Conservation (phyloP, 2,888 invertebrate genomes). For the Coleophora flavipennella region DNA sequence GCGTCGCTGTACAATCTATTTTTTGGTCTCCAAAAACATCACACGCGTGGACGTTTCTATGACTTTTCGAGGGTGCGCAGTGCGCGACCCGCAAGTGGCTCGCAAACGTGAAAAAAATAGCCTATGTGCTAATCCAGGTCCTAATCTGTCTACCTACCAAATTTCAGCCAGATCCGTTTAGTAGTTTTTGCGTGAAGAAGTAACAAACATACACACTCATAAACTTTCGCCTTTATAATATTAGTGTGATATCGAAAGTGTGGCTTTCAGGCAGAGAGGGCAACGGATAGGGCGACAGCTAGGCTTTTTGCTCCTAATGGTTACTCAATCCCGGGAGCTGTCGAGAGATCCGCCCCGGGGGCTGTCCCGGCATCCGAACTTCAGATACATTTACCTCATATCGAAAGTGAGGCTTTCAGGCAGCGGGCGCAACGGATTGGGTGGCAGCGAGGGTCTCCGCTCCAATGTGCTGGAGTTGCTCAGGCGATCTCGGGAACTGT, state of each 20-base stretch:
- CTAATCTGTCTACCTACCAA: no score
- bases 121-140: no score
- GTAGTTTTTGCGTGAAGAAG: no score
- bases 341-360: slow-evolving; percentile 63
- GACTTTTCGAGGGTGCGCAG: no score
- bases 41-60: no score
- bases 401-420: slow-evolving; percentile 91
- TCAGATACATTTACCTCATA: slow-evolving; percentile 76
- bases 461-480: slow-evolving; percentile 62
- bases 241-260: slow-evolving; percentile 92
- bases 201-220: no score
- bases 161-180: no score
- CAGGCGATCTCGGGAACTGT: slow-evolving; percentile 61
- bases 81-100: no score
- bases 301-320: slow-evolving; percentile 55
- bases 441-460: slow-evolving; percentile 45
- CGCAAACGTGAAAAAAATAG: no score
- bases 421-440: slow-evolving; percentile 76
- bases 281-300: slow-evolving; percentile 63
- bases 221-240: no score
- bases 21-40: no score
- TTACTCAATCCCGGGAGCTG: slow-evolving; percentile 61
- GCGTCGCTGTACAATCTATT: no score
- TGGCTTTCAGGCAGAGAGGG: slow-evolving; percentile 87
- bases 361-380: slow-evolving; percentile 36